phyloP scores from a whole-genome alignment of 53 echinoderm and acorn worm genomes.

The Henricia sp. region DNA sequence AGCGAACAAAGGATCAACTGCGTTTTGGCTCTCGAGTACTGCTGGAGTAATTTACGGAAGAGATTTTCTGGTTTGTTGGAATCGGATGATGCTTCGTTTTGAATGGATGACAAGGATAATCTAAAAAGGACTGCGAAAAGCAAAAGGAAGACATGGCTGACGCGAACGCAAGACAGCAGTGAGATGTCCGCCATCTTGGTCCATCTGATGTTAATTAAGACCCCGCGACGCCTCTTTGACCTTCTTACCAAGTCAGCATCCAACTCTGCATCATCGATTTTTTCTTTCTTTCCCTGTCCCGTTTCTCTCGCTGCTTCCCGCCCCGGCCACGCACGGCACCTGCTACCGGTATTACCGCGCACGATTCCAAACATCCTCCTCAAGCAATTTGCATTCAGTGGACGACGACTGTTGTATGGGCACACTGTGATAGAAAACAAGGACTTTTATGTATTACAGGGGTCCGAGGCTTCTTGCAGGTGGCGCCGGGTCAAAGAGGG shows the following conservation, averaged over 20 bases:
- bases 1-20: constrained; percentile 44
- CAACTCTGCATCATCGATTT: constrained; percentile 48
- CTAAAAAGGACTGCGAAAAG: background rate
- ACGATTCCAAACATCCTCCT: too few species aligned
- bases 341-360: too few species aligned
- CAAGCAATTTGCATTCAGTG: too few species aligned
- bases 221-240: constrained; percentile 21
- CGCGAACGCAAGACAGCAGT: background rate
- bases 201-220: constrained; percentile 27
- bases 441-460: too few species aligned
- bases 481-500: too few species aligned
- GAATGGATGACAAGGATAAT: background rate
- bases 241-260: background rate
- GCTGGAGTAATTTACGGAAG: constrained; percentile 45
- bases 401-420: background rate
- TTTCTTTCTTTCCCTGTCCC: too few species aligned
- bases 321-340: too few species aligned
- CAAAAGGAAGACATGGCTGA: background rate
- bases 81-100: background rate
- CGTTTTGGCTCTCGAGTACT: constrained; percentile 38
- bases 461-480: too few species aligned
- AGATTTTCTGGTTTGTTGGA: constrained; percentile 15
- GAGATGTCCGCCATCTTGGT: constrained; percentile 64
- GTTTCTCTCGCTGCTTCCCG: too few species aligned
- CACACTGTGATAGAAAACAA: too few species aligned